Base-by-base conservation (phyloP, 2,888 invertebrate genomes). In the Cataglyphis rosenhaueri region DNA sequence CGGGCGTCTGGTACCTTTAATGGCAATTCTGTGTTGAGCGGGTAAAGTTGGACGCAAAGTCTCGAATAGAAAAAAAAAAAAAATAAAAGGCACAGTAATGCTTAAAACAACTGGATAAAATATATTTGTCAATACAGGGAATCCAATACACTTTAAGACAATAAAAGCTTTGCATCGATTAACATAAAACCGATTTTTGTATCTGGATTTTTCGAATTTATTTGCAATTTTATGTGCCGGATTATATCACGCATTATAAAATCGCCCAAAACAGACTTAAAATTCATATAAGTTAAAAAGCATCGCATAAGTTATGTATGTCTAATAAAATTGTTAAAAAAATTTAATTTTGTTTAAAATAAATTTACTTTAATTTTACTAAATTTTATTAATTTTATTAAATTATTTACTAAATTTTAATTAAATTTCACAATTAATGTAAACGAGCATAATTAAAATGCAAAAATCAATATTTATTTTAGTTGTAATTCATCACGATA, bases 21-120 rank as follows among this genome's bases (percentile, higher is more conserved):
- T 85, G 81, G 85, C 66, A 68, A 61, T 85, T 61, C 73, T 73
- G 44, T 86, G 86, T 85, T 74, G 10, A 64, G 44, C 59, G 68
- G 62, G 8, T 62, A 29, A 81, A 64, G 38, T 81, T 41, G 21
- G 15, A 74, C 25, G 15, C 18, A 25, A 9, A 62, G 59, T 3
- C 25, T 70, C 57, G 70, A 70, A 32, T 78, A 32, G 9, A 32
- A 18, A 64, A 76, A 70, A 78, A 68, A 12, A 68, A 12, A 44
- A 59, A 8, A 25, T n/a, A 57, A 6, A 25, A 44, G 32, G 32
- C 21, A 61, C 9, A 25, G 10, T 21, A 15, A 29, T 52, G 18
- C 29, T 8, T 64, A 25, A 75, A 5, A 29, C 0, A 21, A 5
- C 18, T 38, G n/a, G 4, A 32, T 10, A 15, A 32, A 48, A 25